phyloP scores from a whole-genome alignment of 1,140 invertebrate species.

The Plodia interpunctella region DNA sequence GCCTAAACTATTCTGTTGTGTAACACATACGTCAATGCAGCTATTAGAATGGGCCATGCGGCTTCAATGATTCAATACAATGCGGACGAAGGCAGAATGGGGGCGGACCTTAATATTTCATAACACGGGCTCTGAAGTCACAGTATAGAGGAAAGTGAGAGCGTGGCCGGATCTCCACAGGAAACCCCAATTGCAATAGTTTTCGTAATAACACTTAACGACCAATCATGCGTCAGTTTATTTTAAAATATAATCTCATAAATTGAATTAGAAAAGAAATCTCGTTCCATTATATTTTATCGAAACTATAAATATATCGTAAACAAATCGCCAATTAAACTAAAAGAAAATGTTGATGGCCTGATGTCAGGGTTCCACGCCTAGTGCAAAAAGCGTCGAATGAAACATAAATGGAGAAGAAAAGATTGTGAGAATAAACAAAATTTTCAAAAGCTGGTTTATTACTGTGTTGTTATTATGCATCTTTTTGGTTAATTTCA shows the following conservation, averaged over 20 bases:
- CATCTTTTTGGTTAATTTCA: too few species aligned
- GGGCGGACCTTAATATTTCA: conserved; percentile 53
- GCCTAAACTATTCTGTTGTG: conserved; percentile 33
- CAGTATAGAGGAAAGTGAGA: conserved; percentile 48
- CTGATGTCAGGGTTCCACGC: neutral
- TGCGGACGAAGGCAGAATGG: conserved; percentile 41
- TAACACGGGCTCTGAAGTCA: conserved; percentile 37
- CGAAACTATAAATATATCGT: too few species aligned
- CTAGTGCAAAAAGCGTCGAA: conserved; percentile 14
- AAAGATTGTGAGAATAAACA: too few species aligned
- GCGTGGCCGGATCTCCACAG: conserved; percentile 11
- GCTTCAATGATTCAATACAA: conserved; percentile 33
- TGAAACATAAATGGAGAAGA: too few species aligned
- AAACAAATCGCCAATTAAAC: neutral
- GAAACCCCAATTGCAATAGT: conserved; percentile 1
- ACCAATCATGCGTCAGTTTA: conserved; percentile 2
- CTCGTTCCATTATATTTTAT: too few species aligned
- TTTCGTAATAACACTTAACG: too few species aligned
- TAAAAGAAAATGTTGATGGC: neutral
- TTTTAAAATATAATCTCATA: neutral
- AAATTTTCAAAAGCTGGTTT: too few species aligned
- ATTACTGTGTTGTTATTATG: too few species aligned
- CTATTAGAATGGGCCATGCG: conserved; percentile 33
- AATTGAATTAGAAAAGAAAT: neutral
- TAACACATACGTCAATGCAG: conserved; percentile 35